Conservation (phyloP, 2,113 vertebrate genomes). For the Atherinomorus stipes region DNA sequence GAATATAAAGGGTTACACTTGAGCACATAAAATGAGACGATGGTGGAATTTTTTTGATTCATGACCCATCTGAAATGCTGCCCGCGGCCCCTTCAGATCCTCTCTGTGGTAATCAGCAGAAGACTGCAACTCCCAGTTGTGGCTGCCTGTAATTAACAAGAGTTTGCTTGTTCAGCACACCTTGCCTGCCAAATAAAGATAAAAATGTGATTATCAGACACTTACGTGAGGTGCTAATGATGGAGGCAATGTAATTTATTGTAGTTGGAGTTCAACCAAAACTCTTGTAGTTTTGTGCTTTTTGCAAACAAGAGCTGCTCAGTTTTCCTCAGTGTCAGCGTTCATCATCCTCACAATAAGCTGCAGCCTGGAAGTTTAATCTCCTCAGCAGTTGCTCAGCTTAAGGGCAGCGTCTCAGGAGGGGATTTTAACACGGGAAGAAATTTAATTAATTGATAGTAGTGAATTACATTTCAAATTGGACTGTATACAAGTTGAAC, state of each 20-base stretch:
- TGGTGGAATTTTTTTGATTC: neutral
- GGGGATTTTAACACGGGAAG: conserved; percentile 13
- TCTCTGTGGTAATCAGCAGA: conserved; percentile 8
- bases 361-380: conserved; percentile 23
- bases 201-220: conserved; percentile 49
- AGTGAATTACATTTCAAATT: conserved; percentile 11
- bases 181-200: conserved; percentile 46
- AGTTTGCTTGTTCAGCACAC: conserved; percentile 34
- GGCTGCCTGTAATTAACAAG: conserved; percentile 32
- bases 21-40: neutral
- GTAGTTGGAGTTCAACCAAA: neutral
- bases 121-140: conserved; percentile 10
- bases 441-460: conserved; percentile 6
- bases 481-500: neutral
- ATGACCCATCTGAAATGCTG: conserved; percentile 19
- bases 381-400: conserved; percentile 38
- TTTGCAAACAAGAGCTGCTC: conserved; percentile 23
- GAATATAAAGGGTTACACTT: neutral
- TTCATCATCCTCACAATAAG: conserved; percentile 20
- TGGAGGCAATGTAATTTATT: conserved; percentile 7
- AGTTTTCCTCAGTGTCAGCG: conserved; percentile 18
- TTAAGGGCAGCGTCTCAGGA: conserved; percentile 11
- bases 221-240: conserved; percentile 25
- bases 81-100: neutral
- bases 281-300: conserved; percentile 11